A percentile compares a stretch with the other conserved stretches of the same genome.
These are phyloP conservation scores for Paramuricea clavata DNA, from an alignment of 92 coral and sea anemone genomes.

Conservation along the genomic window DNA sequence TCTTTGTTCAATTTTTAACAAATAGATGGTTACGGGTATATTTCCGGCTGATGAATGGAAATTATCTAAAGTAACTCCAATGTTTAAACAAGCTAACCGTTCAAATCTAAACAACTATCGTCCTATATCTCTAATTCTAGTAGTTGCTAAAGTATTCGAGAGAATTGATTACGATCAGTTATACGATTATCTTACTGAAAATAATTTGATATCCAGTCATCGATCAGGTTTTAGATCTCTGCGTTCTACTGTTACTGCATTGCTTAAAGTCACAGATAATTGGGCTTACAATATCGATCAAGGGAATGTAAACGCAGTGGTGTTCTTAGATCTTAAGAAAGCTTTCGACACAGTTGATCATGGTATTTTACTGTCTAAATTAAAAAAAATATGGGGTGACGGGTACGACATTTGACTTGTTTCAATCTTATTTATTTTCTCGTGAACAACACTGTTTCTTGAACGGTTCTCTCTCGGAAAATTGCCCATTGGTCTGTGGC, in stretches of 20 bases:
- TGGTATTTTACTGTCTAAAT: not conserved
- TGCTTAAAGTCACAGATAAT: slow-evolving; percentile 27
- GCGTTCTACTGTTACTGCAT: slow-evolving; percentile 28
- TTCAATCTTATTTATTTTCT: not conserved
- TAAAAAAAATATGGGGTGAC: too few relatives aligned
- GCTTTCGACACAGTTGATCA: not conserved
- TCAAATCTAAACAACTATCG: not conserved
- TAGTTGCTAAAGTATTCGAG: slow-evolving; percentile 21
- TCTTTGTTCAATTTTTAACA: slow-evolving; percentile 63
- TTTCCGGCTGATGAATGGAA: not conserved
- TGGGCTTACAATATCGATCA: not conserved
- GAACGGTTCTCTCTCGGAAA: not conserved
- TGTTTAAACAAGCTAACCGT: not conserved
- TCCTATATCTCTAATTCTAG: slow-evolving; percentile 1
- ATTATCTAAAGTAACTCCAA: not conserved
- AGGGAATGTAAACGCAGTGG: not conserved
- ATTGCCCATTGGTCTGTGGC: not conserved
- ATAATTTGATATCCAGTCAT: not conserved
- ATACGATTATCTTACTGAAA: not conserved
- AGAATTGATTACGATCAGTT: not conserved
- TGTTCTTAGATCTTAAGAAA: not conserved
- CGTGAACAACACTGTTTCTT: not conserved
- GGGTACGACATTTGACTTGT: not conserved
- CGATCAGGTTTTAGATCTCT: slow-evolving; percentile 14
- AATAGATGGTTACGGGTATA: slow-evolving; percentile 57